Evolutionary conservation across 2,888 invertebrate genomes (phyloP).

Genomic region (Stenichneumon culpator): DNA sequence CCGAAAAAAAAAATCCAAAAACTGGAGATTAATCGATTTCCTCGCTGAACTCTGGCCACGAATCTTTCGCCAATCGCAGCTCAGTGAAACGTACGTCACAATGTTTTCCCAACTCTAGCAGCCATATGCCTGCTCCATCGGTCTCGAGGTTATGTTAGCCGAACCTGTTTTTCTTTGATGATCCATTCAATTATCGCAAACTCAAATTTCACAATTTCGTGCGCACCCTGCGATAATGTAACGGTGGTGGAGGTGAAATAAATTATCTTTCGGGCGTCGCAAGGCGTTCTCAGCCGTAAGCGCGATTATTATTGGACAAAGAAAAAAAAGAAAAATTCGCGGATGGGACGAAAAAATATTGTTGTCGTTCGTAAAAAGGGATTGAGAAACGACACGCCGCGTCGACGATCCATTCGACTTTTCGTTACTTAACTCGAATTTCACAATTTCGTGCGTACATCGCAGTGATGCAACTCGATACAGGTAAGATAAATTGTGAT

Average conservation of each 20-base stretch:
- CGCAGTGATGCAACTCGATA: no score
- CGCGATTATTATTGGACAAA: background rate
- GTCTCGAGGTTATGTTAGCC: slow-evolving; percentile 39
- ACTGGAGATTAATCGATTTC: background rate
- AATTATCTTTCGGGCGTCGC: no score
- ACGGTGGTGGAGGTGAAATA: no score
- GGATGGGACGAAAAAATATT: background rate
- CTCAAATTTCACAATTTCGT: background rate
- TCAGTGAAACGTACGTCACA: slow-evolving; percentile 54
- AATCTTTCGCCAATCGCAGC: slow-evolving; percentile 39
- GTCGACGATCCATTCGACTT: no score
- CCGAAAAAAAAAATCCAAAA: slow-evolving; percentile 13
- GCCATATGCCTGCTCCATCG: background rate
- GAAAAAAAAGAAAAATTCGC: no score
- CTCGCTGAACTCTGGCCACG: slow-evolving; percentile 19
- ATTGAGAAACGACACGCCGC: no score
- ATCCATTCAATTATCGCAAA: background rate
- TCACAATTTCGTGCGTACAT: no score
- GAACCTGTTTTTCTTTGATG: background rate
- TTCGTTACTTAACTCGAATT: no score
- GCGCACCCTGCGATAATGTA: background rate
- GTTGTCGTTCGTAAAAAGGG: background rate
- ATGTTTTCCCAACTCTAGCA: slow-evolving; percentile 18
- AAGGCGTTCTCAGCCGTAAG: no score
- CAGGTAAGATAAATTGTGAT: no score